Conservation (phyloP, 2,113 vertebrate genomes). For the Lasiurus cinereus region DNA sequence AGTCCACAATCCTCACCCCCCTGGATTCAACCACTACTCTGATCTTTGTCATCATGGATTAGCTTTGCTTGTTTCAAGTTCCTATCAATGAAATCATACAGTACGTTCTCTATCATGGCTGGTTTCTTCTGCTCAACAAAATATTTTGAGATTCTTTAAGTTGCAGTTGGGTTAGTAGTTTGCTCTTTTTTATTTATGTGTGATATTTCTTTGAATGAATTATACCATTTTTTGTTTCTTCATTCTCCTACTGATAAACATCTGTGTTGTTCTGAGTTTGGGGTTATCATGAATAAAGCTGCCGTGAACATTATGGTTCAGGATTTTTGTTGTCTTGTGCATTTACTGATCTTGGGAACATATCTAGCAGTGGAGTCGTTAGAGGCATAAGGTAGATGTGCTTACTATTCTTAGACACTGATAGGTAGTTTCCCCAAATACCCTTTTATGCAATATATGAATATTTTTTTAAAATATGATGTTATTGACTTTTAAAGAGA, state of each 20-base stretch:
- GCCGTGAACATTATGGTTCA: not conserved
- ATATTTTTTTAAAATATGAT: not conserved
- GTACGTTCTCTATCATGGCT: not conserved
- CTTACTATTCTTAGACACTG: not conserved
- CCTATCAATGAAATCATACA: not conserved
- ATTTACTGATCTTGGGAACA: not conserved
- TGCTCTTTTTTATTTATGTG: not conserved
- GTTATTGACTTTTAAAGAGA: too few species aligned
- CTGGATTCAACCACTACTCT: not conserved
- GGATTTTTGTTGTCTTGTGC: not conserved
- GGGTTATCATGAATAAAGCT: not conserved
- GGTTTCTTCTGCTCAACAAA: not conserved
- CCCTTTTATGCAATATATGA: not conserved
- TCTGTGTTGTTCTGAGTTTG: not conserved
- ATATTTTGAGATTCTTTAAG: conserved; percentile 19
- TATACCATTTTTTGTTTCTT: not conserved
- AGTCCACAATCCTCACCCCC: not conserved
- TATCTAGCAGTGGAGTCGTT: not conserved
- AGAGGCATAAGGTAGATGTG: not conserved
- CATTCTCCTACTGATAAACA: not conserved
- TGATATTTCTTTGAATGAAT: conserved; percentile 31
- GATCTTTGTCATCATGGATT: not conserved
- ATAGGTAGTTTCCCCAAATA: not conserved
- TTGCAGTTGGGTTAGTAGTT: not conserved
- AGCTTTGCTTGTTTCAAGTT: conserved; percentile 27